These are phyloP conservation scores for Diplodus puntazzo DNA, from an alignment of 2,797 vertebrate genomes.

Conservation along the genomic window DNA sequence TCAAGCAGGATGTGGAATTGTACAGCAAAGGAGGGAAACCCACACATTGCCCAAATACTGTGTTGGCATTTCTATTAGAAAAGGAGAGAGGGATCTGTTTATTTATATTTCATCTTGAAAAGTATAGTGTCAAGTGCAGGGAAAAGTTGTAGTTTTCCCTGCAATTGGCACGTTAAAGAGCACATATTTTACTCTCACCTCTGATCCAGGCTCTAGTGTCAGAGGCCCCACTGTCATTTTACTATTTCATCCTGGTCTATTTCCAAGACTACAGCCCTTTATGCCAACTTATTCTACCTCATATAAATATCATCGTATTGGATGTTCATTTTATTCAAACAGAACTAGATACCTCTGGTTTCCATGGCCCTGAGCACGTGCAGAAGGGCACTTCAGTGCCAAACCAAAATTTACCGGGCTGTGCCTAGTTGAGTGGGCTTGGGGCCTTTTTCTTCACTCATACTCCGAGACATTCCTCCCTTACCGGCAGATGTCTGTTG, in stretches of 20 bases:
- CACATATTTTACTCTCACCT: slow-evolving; percentile 39
- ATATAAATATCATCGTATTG: slow-evolving; percentile 43
- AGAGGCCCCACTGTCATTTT: slow-evolving; percentile 46
- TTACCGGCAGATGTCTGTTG: slow-evolving; percentile 71
- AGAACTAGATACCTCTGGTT: slow-evolving; percentile 57
- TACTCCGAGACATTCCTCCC: slow-evolving; percentile 68
- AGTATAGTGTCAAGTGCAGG: slow-evolving; percentile 34
- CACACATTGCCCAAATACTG: slow-evolving; percentile 48
- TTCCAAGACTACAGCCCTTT: slow-evolving; percentile 43
- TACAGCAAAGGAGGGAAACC: slow-evolving; percentile 45
- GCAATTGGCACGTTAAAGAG: slow-evolving; percentile 33
- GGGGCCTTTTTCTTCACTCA: slow-evolving; percentile 67
- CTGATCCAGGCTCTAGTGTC: slow-evolving; percentile 55
- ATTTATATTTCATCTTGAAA: slow-evolving; percentile 55
- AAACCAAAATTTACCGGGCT: slow-evolving; percentile 69
- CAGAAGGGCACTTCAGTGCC: slow-evolving; percentile 53
- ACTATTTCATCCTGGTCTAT: slow-evolving; percentile 42
- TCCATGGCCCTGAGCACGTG: slow-evolving; percentile 61
- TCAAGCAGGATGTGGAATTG: slow-evolving; percentile 60
- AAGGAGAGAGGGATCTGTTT: slow-evolving; percentile 47
- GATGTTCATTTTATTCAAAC: slow-evolving; percentile 53
- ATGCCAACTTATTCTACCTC: slow-evolving; percentile 28
- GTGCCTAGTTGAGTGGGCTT: slow-evolving; percentile 61
- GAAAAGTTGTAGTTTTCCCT: slow-evolving; percentile 35
- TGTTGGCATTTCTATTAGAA: slow-evolving; percentile 52